phyloP scores from a whole-genome alignment of 2,113 vertebrate genomes.

The human region GRCh38 chr11:64109501-64110000 shows the following conservation, averaged over 20 bases:
- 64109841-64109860: background rate
- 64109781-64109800: background rate
- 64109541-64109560: background rate
- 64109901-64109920: background rate
- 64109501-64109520: no score
- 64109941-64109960: background rate
- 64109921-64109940: background rate
- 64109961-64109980: background rate
- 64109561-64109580: no score
- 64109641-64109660: background rate
- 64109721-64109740: no score
- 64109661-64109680: background rate
- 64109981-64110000: background rate
- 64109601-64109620: no score
- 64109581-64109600: no score
- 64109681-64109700: background rate
- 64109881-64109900: background rate
- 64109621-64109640: no score
- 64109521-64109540: background rate
- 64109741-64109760: background rate
- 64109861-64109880: background rate
- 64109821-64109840: background rate
- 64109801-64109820: background rate
- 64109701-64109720: no score
- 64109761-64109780: background rate